phyloP scores from a whole-genome alignment of 2,797 vertebrate species.

The Coreius guichenoti region DNA sequence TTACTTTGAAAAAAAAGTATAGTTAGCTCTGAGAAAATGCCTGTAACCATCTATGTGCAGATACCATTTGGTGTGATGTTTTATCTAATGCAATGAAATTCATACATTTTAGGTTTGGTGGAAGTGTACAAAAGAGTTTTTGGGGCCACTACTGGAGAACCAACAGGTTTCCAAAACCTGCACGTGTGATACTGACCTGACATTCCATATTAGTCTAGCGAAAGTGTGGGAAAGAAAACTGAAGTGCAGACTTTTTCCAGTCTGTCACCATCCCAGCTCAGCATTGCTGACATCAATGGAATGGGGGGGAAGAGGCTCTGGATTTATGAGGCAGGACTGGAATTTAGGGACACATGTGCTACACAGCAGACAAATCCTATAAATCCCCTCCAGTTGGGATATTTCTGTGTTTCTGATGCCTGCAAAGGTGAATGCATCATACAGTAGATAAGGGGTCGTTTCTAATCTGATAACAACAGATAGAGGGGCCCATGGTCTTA shows the following conservation, averaged over 20 bases:
- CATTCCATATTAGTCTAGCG: slow-evolving; percentile 63
- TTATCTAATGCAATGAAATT: not conserved
- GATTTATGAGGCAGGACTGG: slow-evolving; percentile 50
- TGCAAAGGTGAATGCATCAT: not conserved
- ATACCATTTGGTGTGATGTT: not conserved
- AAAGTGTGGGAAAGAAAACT: slow-evolving; percentile 73
- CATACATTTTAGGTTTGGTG: not conserved
- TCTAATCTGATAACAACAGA: slow-evolving; percentile 15
- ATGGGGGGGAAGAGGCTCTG: slow-evolving; percentile 62
- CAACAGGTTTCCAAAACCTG: not conserved
- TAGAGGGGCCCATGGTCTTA: not conserved
- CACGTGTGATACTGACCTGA: slow-evolving; percentile 7
- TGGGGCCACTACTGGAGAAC: not conserved
- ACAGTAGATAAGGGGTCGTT: not conserved
- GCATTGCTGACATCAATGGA: slow-evolving; percentile 53
- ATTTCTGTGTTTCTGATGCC: not conserved
- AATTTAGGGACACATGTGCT: slow-evolving; percentile 45
- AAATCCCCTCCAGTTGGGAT: slow-evolving; percentile 11
- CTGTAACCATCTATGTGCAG: not conserved
- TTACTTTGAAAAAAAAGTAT: not conserved
- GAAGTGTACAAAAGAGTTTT: not conserved
- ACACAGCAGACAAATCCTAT: slow-evolving; percentile 25
- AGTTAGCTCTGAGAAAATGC: not conserved
- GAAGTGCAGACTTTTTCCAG: slow-evolving; percentile 32
- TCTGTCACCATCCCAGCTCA: slow-evolving; percentile 62